Evolutionary conservation across 2,888 invertebrate genomes (phyloP).

Genomic region (Portevinia maculata): DNA sequence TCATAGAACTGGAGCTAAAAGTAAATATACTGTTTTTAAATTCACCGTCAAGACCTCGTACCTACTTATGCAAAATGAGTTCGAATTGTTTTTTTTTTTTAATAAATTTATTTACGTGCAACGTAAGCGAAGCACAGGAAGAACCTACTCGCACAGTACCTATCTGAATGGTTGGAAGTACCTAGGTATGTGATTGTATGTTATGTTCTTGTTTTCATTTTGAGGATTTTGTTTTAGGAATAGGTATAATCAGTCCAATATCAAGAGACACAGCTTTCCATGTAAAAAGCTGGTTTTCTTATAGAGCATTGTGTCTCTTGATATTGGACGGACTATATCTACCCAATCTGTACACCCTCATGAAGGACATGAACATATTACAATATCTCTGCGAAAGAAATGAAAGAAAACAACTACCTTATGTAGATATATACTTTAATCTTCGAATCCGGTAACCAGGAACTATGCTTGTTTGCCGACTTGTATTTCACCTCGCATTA

Average conservation of each 20-base stretch:
- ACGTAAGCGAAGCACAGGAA: conserved; percentile 44
- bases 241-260: too few relatives aligned
- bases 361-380: conserved; percentile 12
- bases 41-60: background rate
- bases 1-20: background rate
- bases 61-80: background rate
- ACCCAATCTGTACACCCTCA: background rate
- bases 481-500: conserved; percentile 29
- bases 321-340: too few relatives aligned
- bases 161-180: conserved; percentile 44
- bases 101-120: conserved; percentile 67
- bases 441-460: conserved; percentile 43
- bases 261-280: too few relatives aligned
- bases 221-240: too few relatives aligned
- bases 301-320: too few relatives aligned
- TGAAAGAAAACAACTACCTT: conserved; percentile 35
- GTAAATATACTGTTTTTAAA: conserved; percentile 23
- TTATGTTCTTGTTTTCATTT: conserved; percentile 21
- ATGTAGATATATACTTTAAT: too few relatives aligned
- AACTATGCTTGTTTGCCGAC: conserved; percentile 44
- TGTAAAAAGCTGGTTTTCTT: too few relatives aligned
- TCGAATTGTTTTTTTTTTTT: conserved; percentile 44
- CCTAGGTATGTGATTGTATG: too few relatives aligned
- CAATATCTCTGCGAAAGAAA: conserved; percentile 2
- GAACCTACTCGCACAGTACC: background rate